Evolutionary conservation across 2,113 vertebrate genomes (phyloP).

Genomic region (Scomber japonicus): DNA sequence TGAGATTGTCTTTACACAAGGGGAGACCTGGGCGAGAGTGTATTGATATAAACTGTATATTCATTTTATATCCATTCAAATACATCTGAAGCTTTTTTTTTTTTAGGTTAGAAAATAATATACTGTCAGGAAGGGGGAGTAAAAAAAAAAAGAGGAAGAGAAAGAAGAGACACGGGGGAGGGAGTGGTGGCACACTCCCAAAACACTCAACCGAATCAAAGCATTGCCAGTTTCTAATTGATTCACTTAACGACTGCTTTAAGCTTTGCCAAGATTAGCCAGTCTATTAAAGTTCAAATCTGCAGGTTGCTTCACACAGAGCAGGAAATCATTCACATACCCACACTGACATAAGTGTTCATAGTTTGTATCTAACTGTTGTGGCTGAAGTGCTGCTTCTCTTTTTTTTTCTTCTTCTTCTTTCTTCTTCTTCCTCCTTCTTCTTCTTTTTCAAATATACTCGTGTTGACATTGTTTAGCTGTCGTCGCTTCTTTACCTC

Average conservation of each 20-base stretch:
- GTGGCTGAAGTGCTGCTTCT: not conserved
- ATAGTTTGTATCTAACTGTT: not conserved
- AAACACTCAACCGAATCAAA: conserved; percentile 51
- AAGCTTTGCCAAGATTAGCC: conserved; percentile 39
- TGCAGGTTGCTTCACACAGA: conserved; percentile 24
- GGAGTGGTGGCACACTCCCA: conserved; percentile 21
- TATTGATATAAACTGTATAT: not conserved
- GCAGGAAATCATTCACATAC: not conserved
- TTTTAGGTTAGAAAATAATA: conserved; percentile 12
- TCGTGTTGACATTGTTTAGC: not conserved
- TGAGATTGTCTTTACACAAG: conserved; percentile 6
- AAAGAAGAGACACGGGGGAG: not conserved
- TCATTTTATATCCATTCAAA: not conserved
- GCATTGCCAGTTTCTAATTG: conserved; percentile 40
- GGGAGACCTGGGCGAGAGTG: conserved; percentile 1
- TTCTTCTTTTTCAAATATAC: not conserved
- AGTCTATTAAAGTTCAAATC: conserved; percentile 14
- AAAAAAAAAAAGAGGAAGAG: not conserved
- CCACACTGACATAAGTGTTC: not conserved
- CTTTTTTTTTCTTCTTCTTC: too few species aligned
- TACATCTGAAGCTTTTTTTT: conserved; percentile 4
- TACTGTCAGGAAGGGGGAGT: not conserved
- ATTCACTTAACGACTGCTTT: conserved; percentile 34
- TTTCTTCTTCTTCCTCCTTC: too few species aligned
- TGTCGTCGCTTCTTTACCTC: not conserved